These are phyloP conservation scores for Eupithecia centaureata DNA, from an alignment of 2,888 invertebrate species.

Conservation along the genomic window DNA sequence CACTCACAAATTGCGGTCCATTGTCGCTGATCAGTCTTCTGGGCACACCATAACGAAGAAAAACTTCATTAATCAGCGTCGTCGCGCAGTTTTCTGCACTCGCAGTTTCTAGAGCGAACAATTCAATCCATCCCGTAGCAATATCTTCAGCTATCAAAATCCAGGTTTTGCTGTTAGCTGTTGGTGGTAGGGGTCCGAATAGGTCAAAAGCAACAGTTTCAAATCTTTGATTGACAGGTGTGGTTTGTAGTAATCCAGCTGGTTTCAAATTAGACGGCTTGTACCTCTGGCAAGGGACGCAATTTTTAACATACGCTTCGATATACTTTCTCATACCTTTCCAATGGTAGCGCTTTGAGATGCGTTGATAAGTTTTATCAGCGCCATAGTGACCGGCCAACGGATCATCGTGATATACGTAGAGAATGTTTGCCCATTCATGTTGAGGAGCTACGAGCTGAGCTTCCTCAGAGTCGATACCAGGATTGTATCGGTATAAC, in stretches of 20 bases:
- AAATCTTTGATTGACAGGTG: conserved; percentile 15
- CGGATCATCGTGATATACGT: conserved; percentile 29
- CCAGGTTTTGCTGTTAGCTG: conserved; percentile 31
- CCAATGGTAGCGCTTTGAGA: conserved; percentile 30
- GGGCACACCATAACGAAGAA: conserved; percentile 36
- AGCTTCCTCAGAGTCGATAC: conserved; percentile 36
- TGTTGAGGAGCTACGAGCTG: conserved; percentile 46
- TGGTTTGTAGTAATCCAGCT: conserved; percentile 25
- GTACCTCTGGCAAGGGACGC: conserved; percentile 34
- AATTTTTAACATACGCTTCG: conserved; percentile 43
- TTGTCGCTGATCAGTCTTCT: not conserved
- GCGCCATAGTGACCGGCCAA: conserved; percentile 30
- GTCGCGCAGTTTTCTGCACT: conserved; percentile 35
- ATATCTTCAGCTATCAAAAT: conserved; percentile 39
- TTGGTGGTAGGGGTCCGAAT: conserved; percentile 7
- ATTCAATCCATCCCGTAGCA: conserved; percentile 41
- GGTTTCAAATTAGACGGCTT: conserved; percentile 28
- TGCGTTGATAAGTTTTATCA: conserved; percentile 24
- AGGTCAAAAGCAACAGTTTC: conserved; percentile 25
- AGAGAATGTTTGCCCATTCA: conserved; percentile 41
- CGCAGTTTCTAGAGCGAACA: conserved; percentile 31
- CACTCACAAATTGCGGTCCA: too few species aligned
- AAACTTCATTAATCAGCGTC: conserved; percentile 37
- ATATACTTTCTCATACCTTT: conserved; percentile 34
- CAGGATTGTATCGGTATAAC: conserved; percentile 40